Evolutionary conservation across 2,113 vertebrate genomes (phyloP).

Genomic region (Notiomystis cincta): DNA sequence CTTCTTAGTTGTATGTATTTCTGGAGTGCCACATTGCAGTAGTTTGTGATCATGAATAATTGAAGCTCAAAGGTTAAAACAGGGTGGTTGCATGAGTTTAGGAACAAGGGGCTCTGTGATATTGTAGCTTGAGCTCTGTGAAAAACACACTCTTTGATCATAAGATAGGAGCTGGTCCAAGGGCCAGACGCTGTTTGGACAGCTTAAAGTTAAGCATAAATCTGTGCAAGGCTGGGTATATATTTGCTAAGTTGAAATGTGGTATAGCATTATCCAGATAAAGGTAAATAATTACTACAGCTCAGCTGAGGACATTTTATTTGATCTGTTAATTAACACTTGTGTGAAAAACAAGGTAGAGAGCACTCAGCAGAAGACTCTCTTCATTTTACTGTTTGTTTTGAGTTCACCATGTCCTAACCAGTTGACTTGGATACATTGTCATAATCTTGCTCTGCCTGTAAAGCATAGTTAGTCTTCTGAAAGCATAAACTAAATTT

Average conservation of each 20-base stretch:
- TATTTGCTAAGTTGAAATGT: neutral
- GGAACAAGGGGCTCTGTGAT: neutral
- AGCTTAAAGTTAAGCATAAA: slow-evolving; percentile 3
- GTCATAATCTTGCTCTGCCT: neutral
- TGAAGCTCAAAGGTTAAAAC: neutral
- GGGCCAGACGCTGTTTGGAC: neutral
- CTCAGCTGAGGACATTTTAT: neutral
- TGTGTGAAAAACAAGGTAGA: neutral
- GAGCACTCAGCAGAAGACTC: neutral
- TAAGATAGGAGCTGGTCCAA: neutral
- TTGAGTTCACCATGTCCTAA: neutral
- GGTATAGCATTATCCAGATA: neutral
- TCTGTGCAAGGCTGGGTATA: neutral
- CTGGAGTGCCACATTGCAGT: neutral
- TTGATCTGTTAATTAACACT: slow-evolving; percentile 2
- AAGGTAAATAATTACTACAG: neutral
- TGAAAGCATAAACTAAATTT: neutral
- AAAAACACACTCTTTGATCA: neutral
- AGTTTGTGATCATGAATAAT: neutral
- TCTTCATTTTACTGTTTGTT: neutral
- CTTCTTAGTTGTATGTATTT: neutral
- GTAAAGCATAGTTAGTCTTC: neutral
- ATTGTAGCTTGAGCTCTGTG: neutral
- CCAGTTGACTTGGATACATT: neutral
- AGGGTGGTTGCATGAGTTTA: neutral